These are phyloP conservation scores for Drosophila nasuta DNA, from an alignment of 1,140 invertebrate genomes.

Conservation along the genomic window DNA sequence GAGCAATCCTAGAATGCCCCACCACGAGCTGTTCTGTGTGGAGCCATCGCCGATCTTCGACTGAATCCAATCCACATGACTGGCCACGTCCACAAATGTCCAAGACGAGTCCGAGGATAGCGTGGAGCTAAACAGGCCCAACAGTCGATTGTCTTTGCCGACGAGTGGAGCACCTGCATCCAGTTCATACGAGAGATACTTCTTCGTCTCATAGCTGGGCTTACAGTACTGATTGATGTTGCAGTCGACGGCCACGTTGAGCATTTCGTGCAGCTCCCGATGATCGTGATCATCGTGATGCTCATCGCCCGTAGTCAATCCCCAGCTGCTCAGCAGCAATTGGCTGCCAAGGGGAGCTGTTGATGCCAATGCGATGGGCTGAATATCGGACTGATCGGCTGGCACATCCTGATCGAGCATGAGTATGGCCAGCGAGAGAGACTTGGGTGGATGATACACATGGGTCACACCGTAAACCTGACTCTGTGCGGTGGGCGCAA, in stretches of 20 bases:
- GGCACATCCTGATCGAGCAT: slow-evolving; percentile 74
- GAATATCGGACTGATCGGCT: slow-evolving; percentile 43
- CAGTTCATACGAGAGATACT: slow-evolving; percentile 18
- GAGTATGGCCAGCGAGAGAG: slow-evolving; percentile 67
- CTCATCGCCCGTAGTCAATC: slow-evolving; percentile 5
- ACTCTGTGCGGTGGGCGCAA: slow-evolving; percentile 54
- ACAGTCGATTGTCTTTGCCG: slow-evolving; percentile 37
- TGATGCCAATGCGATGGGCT: slow-evolving; percentile 49
- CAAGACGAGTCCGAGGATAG: background rate
- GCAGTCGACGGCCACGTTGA: slow-evolving; percentile 49
- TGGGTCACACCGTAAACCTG: slow-evolving; percentile 66
- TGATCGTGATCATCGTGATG: slow-evolving; percentile 22
- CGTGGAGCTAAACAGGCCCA: slow-evolving; percentile 16
- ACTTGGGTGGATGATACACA: slow-evolving; percentile 57
- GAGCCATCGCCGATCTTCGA: slow-evolving; percentile 62
- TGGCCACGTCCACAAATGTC: slow-evolving; percentile 70
- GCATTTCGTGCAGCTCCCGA: slow-evolving; percentile 54
- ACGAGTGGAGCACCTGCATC: slow-evolving; percentile 66
- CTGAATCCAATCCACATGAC: slow-evolving; percentile 71
- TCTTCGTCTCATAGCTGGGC: too few relatives aligned
- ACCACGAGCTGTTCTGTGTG: slow-evolving; percentile 74
- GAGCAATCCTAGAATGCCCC: slow-evolving; percentile 69
- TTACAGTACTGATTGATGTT: background rate
- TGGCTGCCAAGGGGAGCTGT: background rate
- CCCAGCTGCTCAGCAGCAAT: slow-evolving; percentile 53